Evolutionary conservation across 1,140 invertebrate species (phyloP).

Genomic region (Anastrepha obliqua): DNA sequence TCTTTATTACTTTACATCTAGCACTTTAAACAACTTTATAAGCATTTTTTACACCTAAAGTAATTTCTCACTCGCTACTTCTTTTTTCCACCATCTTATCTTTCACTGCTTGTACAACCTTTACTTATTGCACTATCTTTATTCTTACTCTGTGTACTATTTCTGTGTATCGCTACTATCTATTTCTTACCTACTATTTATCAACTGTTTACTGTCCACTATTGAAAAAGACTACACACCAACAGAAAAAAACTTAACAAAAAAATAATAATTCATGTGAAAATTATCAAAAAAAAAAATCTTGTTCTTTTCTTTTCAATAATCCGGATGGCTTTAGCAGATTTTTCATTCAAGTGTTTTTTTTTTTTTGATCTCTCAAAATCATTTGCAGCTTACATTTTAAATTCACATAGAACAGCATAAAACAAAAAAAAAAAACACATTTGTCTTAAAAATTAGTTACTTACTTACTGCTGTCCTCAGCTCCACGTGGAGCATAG

Average conservation of each 20-base stretch:
- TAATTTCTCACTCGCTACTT: not conserved
- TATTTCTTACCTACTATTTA: not conserved
- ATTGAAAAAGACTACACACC: conserved; percentile 5
- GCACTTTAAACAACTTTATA: not conserved
- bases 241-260: conserved; percentile 14
- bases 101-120: not conserved
- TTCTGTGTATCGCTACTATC: not conserved
- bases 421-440: too few species aligned
- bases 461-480: too few species aligned
- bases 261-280: conserved; percentile 48
- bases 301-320: not conserved
- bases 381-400: too few species aligned
- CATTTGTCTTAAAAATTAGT: too few species aligned
- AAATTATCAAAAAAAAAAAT: conserved; percentile 42
- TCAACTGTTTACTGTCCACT: conserved; percentile 46
- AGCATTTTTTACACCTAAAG: not conserved
- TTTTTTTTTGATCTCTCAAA: too few species aligned
- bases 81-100: not conserved
- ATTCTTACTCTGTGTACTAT: not conserved
- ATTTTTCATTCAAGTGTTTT: not conserved
- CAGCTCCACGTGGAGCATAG: too few species aligned
- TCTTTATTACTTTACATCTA: not conserved
- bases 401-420: too few species aligned
- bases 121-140: not conserved
- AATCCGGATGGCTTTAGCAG: too few species aligned